phyloP scores from a whole-genome alignment of 1,140 invertebrate genomes.

The Subanguina moxae region DNA sequence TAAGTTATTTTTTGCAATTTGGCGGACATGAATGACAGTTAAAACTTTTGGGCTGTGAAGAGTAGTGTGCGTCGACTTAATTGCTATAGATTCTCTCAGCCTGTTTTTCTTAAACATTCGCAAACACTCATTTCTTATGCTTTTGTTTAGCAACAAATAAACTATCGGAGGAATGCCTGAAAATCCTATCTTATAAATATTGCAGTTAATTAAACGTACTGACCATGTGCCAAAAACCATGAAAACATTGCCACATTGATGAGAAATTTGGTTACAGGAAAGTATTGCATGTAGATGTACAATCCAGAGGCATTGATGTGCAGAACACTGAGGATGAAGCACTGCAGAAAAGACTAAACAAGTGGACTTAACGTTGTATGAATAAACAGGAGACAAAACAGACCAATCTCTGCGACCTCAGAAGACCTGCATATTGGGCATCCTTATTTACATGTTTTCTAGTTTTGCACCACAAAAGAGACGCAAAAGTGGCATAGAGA shows the following conservation, averaged over 20 bases:
- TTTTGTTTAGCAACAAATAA: background rate
- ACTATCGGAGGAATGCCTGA: background rate
- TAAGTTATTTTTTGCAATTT: no score
- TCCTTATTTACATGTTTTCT: background rate
- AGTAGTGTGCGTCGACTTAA: no score
- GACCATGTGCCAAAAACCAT: constrained; percentile 6
- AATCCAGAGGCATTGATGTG: background rate
- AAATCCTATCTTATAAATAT: background rate
- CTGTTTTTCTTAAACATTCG: background rate
- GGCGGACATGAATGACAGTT: no score
- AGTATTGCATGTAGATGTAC: background rate
- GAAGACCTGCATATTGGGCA: background rate
- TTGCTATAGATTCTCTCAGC: no score
- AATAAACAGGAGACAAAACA: background rate
- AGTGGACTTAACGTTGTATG: background rate
- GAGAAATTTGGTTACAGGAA: background rate
- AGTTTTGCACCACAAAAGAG: background rate
- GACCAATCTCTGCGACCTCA: background rate
- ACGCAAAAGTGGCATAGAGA: background rate
- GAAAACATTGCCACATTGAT: background rate
- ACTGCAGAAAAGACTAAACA: background rate
- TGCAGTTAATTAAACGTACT: background rate
- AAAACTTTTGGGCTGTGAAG: no score
- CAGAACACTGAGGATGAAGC: background rate
- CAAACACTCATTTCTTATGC: background rate